Percentiles rank a stretch among this genome's conserved stretches.
Conservation (phyloP, 2,888 invertebrate genomes). For the Drosophila kokeensis region DNA sequence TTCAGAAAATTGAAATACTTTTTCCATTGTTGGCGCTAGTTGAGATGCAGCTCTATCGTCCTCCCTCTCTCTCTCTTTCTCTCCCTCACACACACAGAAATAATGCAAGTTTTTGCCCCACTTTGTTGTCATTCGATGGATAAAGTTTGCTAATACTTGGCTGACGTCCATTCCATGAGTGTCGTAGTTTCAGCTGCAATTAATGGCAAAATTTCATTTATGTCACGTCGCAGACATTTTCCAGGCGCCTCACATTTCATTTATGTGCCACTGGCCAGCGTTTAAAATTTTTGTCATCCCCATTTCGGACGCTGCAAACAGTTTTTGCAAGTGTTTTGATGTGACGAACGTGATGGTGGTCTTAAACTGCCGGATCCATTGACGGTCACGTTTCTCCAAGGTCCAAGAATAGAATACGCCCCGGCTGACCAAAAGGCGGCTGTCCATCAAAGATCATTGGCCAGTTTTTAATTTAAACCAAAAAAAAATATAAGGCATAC, state of each 20-base stretch:
- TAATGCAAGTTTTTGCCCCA: slow-evolving; percentile 26
- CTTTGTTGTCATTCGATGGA: slow-evolving; percentile 36
- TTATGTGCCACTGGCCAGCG: slow-evolving; percentile 14
- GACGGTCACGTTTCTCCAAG: slow-evolving; percentile 55
- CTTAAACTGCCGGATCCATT: slow-evolving; percentile 61
- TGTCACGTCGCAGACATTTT: slow-evolving; percentile 62
- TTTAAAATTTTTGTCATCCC: slow-evolving; percentile 54
- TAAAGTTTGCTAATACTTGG: slow-evolving; percentile 33
- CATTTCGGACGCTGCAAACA: slow-evolving; percentile 46
- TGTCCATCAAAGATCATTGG: slow-evolving; percentile 45
- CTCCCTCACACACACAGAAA: not conserved
- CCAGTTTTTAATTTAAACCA: slow-evolving; percentile 4
- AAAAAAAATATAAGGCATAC: not conserved
- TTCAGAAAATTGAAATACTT: slow-evolving; percentile 68
- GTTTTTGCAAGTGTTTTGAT: slow-evolving; percentile 66
- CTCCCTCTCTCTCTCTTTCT: not conserved
- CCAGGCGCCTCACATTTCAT: slow-evolving; percentile 31
- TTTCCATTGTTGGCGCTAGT: slow-evolving; percentile 45
- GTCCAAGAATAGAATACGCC: slow-evolving; percentile 4
- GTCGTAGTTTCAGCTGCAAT: slow-evolving; percentile 44
- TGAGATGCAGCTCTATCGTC: slow-evolving; percentile 16
- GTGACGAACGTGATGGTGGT: slow-evolving; percentile 65
- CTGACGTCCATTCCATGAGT: slow-evolving; percentile 26
- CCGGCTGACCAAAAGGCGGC: slow-evolving; percentile 16
- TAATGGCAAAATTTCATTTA: slow-evolving; percentile 70